Evolutionary conservation across 2,888 invertebrate species (phyloP).

Genomic region (Noctuana brunneofusca): DNA sequence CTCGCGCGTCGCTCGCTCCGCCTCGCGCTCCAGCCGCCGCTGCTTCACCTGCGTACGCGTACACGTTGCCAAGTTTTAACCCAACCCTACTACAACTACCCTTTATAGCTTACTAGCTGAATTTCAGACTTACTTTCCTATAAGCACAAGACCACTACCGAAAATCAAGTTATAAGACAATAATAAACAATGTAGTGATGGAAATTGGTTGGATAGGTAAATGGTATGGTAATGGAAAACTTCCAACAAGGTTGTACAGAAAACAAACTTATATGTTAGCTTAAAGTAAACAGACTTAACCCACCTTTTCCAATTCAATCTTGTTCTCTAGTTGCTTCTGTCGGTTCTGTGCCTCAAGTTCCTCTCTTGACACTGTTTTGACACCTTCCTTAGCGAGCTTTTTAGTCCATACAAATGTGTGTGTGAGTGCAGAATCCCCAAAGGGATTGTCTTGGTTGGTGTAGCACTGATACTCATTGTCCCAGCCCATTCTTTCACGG

Average conservation of each 20-base stretch:
- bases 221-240: too few relatives aligned
- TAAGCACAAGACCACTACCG: too few relatives aligned
- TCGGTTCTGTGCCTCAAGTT: slow-evolving; percentile 91
- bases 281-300: neutral
- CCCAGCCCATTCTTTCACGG: slow-evolving; percentile 98
- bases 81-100: too few relatives aligned
- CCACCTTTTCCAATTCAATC: slow-evolving; percentile 94
- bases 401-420: slow-evolving; percentile 98
- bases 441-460: slow-evolving; percentile 99
- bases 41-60: slow-evolving; percentile 87
- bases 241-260: neutral
- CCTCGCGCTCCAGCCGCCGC: slow-evolving; percentile 93
- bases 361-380: slow-evolving; percentile 88
- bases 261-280: neutral
- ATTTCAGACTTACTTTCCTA: too few relatives aligned
- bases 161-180: too few relatives aligned
- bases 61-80: too few relatives aligned
- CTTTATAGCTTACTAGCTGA: too few relatives aligned
- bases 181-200: too few relatives aligned
- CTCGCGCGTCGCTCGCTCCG: slow-evolving; percentile 92
- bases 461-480: slow-evolving; percentile 97
- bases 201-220: too few relatives aligned
- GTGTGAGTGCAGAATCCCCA: slow-evolving; percentile 96
- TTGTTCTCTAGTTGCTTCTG: slow-evolving; percentile 96
- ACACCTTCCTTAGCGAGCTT: slow-evolving; percentile 97